These are phyloP conservation scores for Branchellion lobata DNA, from an alignment of 2,888 invertebrate species.

Conservation along the genomic window DNA sequence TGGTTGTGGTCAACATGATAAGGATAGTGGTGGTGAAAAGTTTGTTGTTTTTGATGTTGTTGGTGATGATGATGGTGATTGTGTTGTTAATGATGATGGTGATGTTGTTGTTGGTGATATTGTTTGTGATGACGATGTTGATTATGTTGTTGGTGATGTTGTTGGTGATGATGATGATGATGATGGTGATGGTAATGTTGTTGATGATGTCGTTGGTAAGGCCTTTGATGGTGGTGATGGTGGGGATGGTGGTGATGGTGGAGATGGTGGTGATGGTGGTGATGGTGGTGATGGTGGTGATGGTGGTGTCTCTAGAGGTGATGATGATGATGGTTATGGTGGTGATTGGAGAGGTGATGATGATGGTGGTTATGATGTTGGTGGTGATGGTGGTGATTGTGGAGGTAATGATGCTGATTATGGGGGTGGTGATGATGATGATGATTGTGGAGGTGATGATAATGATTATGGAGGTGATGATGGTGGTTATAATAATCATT, in stretches of 20 bases:
- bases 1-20: not conserved
- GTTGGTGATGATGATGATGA: not conserved
- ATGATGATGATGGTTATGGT: not conserved
- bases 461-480: not conserved
- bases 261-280: not conserved
- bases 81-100: not conserved
- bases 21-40: not conserved
- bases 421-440: not conserved
- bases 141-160: not conserved
- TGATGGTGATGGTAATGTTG: not conserved
- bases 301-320: not conserved
- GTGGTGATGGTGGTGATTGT: not conserved
- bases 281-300: not conserved
- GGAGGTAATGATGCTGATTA: not conserved
- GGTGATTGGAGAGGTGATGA: not conserved
- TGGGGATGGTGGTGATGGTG: not conserved
- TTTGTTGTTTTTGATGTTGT: not conserved
- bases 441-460: too few relatives aligned
- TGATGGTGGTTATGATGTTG: not conserved
- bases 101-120: not conserved
- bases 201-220: not conserved
- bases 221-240: not conserved
- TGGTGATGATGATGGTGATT: not conserved
- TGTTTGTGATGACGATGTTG: not conserved
- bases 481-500: not conserved